These are phyloP conservation scores for Campoletis sonorensis DNA, from an alignment of 1,140 invertebrate genomes.

Conservation along the genomic window DNA sequence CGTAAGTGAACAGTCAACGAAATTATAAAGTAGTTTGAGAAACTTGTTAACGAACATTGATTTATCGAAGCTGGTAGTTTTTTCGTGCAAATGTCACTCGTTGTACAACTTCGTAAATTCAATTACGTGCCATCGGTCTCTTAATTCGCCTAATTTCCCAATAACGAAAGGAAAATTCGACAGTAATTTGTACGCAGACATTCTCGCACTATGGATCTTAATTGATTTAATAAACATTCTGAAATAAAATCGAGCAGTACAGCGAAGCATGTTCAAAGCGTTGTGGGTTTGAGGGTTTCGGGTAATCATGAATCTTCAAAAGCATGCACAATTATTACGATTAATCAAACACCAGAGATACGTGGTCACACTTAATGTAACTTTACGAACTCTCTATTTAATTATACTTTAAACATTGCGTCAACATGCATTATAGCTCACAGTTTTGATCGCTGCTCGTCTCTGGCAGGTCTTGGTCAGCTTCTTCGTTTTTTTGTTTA, in stretches of 20 bases:
- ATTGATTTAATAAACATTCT: not conserved
- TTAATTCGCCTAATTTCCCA: too few relatives aligned
- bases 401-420: slow-evolving; percentile 22
- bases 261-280: not conserved
- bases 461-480: slow-evolving; percentile 10
- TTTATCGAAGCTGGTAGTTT: too few relatives aligned
- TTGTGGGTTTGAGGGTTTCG: not conserved
- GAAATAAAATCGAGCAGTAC: slow-evolving; percentile 4
- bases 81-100: too few relatives aligned
- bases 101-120: too few relatives aligned
- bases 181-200: too few relatives aligned
- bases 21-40: too few relatives aligned
- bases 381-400: slow-evolving; percentile 15
- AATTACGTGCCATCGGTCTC: too few relatives aligned
- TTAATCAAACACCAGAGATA: not conserved
- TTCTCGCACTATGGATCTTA: too few relatives aligned
- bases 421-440: slow-evolving; percentile 39
- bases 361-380: slow-evolving; percentile 17
- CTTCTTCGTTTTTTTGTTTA: slow-evolving; percentile 27
- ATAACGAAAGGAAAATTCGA: too few relatives aligned
- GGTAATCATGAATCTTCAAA: not conserved
- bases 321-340: slow-evolving; percentile 10
- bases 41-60: too few relatives aligned
- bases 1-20: too few relatives aligned
- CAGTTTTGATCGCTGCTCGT: slow-evolving; percentile 41